Evolutionary conservation across 2,888 invertebrate species (phyloP).

Genomic region (Eristalinus sepulchralis): DNA sequence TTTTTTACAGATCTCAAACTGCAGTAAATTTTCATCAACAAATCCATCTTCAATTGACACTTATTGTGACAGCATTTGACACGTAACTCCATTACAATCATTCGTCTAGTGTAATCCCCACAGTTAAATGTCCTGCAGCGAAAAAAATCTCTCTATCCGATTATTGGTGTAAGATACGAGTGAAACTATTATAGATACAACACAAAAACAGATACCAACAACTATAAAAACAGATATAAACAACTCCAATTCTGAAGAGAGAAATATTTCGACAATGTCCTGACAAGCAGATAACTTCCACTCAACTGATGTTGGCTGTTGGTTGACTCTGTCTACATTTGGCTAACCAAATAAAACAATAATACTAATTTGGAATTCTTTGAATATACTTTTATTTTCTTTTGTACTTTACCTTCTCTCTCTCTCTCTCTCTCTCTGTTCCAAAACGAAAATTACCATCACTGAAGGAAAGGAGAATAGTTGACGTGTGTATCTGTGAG

Average conservation of each 20-base stretch:
- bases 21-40: slow-evolving; percentile 45
- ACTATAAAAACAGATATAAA: slow-evolving; percentile 43
- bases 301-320: slow-evolving; percentile 43
- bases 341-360: slow-evolving; percentile 38
- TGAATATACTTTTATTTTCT: background rate
- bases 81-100: slow-evolving; percentile 22
- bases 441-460: slow-evolving; percentile 3
- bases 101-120: slow-evolving; percentile 6
- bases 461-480: background rate
- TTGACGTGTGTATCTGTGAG: background rate
- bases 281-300: slow-evolving; percentile 55
- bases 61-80: slow-evolving; percentile 46
- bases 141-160: slow-evolving; percentile 12
- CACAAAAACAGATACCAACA: slow-evolving; percentile 27
- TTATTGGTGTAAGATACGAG: slow-evolving; percentile 39
- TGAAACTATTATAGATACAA: slow-evolving; percentile 35
- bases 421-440: background rate
- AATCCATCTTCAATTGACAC: slow-evolving; percentile 32
- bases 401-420: background rate
- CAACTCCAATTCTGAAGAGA: slow-evolving; percentile 25
- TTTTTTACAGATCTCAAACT: background rate
- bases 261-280: slow-evolving; percentile 32
- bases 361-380: slow-evolving; percentile 34
- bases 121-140: no score
- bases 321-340: slow-evolving; percentile 11